Evolutionary conservation across 2,888 invertebrate genomes (phyloP).

Genomic region (Melipona beecheii): DNA sequence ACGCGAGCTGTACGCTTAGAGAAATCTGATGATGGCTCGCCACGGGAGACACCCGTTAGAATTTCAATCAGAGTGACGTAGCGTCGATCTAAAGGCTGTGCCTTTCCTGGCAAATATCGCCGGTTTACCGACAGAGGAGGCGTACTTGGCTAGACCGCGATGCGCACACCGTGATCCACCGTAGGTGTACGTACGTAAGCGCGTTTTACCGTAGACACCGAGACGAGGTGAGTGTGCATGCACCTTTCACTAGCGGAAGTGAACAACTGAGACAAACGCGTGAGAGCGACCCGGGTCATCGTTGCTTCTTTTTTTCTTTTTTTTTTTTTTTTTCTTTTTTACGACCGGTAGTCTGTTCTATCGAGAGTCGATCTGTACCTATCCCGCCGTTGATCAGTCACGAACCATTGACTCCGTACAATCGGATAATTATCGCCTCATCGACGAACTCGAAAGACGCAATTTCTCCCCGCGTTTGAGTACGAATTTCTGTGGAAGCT

Average conservation of each 20-base stretch:
- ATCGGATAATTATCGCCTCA: conserved; percentile 31
- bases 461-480: background rate
- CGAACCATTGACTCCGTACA: conserved; percentile 3
- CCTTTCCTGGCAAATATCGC: conserved; percentile 45
- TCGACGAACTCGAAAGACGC: background rate
- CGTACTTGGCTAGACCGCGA: conserved; percentile 34
- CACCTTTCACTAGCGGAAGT: conserved; percentile 81
- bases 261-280: conserved; percentile 75
- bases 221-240: conserved; percentile 65
- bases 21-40: conserved; percentile 23
- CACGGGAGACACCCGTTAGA: conserved; percentile 44
- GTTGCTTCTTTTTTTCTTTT: conserved; percentile 61
- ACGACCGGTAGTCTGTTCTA: conserved; percentile 26
- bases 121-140: conserved; percentile 40
- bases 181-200: conserved; percentile 65
- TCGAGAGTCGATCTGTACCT: conserved; percentile 18
- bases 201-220: conserved; percentile 60
- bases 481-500: background rate
- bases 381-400: conserved; percentile 18
- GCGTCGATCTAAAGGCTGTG: conserved; percentile 43
- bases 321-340: conserved; percentile 62
- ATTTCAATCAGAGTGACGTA: conserved; percentile 65
- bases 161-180: conserved; percentile 58
- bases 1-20: background rate
- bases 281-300: conserved; percentile 79